A percentile compares a stretch with the other conserved stretches of the same genome.
Evolutionary conservation across 2,888 invertebrate species (phyloP).

Genomic region (Xestia xanthographa): DNA sequence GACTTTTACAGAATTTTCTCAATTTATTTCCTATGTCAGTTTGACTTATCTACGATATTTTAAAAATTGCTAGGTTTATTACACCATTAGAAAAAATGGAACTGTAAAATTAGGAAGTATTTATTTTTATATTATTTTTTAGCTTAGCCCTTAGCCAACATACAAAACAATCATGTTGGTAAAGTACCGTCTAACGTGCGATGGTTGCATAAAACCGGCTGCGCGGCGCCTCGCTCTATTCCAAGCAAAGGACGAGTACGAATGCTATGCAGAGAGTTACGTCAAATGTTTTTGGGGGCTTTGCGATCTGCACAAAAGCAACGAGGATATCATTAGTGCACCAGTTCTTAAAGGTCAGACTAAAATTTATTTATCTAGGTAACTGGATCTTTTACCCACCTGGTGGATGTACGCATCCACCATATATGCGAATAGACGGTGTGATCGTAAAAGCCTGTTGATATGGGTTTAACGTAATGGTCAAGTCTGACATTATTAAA

Average conservation of each 20-base stretch:
- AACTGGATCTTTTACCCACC: neutral
- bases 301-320: conserved; percentile 80
- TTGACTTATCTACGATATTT: conserved; percentile 13
- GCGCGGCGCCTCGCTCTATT: conserved; percentile 77
- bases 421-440: neutral
- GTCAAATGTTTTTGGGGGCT: conserved; percentile 86
- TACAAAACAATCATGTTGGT: conserved; percentile 66
- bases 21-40: conserved; percentile 11
- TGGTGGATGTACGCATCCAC: no score
- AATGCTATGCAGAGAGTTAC: conserved; percentile 83
- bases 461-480: neutral
- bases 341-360: conserved; percentile 47
- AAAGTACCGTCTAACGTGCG: conserved; percentile 70
- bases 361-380: neutral
- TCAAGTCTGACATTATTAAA: no score
- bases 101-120: conserved; percentile 54
- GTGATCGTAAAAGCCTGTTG: neutral
- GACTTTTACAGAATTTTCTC: conserved; percentile 1
- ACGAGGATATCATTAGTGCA: conserved; percentile 67
- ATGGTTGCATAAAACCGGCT: conserved; percentile 76
- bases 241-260: conserved; percentile 77
- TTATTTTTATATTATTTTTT: conserved; percentile 24
- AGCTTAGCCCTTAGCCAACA: conserved; percentile 7
- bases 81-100: conserved; percentile 36
- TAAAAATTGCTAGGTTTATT: neutral